A percentile compares a stretch with the other conserved stretches of the same genome.
These are phyloP conservation scores for Sciurus carolinensis DNA, from an alignment of 2,797 vertebrate species.

Conservation along the genomic window DNA sequence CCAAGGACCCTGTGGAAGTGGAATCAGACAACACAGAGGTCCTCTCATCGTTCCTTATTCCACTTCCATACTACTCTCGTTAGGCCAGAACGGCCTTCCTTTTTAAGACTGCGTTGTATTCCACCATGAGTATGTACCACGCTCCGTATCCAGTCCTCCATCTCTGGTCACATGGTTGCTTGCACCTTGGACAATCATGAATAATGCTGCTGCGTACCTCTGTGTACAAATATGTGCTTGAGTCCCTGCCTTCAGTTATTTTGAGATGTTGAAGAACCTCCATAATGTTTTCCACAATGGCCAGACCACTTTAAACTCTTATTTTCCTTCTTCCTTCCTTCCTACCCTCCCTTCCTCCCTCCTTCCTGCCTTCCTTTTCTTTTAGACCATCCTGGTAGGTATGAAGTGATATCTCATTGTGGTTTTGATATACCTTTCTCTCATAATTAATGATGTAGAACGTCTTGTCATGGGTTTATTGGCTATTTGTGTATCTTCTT, in stretches of 20 bases:
- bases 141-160: neutral
- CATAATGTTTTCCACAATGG: no score
- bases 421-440: neutral
- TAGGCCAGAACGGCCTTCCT: neutral
- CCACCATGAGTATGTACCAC: neutral
- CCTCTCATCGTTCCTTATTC: no score
- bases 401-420: neutral
- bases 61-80: neutral
- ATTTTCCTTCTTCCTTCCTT: neutral
- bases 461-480: no score
- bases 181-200: neutral
- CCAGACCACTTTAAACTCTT: neutral
- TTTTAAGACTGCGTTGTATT: neutral
- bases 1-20: no score
- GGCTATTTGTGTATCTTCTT: neutral
- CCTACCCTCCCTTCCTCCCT: neutral
- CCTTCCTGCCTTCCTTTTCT: neutral
- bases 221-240: neutral
- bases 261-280: neutral
- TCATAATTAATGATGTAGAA: no score
- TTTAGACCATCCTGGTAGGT: neutral
- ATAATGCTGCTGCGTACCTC: neutral
- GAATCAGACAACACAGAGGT: no score
- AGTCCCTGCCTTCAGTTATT: neutral
- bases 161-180: neutral